Evolutionary conservation across 2,888 invertebrate genomes (phyloP).

Genomic region (Macrophya annulata): DNA sequence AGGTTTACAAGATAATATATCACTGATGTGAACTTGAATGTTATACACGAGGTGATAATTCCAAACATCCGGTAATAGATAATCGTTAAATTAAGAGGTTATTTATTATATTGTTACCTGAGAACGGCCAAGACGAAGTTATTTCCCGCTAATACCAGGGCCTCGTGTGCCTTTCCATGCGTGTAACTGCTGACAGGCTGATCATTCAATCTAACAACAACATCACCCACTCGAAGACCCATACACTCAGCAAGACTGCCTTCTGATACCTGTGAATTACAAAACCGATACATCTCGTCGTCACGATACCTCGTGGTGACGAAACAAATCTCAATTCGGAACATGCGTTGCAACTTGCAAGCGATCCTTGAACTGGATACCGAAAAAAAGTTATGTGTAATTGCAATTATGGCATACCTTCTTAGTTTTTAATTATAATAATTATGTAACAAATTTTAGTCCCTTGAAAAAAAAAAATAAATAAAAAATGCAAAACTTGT

Average conservation of each 20-base stretch:
- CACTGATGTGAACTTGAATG: constrained; percentile 10
- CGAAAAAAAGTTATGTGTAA: constrained; percentile 28
- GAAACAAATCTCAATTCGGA: constrained; percentile 26
- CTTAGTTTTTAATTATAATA: neutral
- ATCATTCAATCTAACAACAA: constrained; percentile 89
- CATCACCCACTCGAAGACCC: constrained; percentile 93
- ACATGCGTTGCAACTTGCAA: constrained; percentile 20
- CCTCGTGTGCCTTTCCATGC: constrained; percentile 90
- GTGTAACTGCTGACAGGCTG: constrained; percentile 85
- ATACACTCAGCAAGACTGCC: constrained; percentile 91
- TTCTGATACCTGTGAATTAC: constrained; percentile 86
- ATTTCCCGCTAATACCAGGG: constrained; percentile 87
- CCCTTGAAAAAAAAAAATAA: no score
- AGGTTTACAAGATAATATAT: constrained; percentile 60
- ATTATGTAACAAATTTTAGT: neutral
- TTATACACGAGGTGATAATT: neutral
- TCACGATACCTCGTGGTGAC: neutral
- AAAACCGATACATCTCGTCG: constrained; percentile 45
- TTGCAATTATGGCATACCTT: neutral
- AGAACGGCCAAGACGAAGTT: constrained; percentile 86
- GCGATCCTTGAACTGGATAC: constrained; percentile 40
- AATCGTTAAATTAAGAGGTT: neutral
- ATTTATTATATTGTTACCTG: constrained; percentile 81
- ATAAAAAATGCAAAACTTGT: neutral
- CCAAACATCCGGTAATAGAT: constrained; percentile 9